Evolutionary conservation across 30 jellyfish, hydroid and myxozoan species (phyloP).

Genomic region (Morbakka virulenta): DNA sequence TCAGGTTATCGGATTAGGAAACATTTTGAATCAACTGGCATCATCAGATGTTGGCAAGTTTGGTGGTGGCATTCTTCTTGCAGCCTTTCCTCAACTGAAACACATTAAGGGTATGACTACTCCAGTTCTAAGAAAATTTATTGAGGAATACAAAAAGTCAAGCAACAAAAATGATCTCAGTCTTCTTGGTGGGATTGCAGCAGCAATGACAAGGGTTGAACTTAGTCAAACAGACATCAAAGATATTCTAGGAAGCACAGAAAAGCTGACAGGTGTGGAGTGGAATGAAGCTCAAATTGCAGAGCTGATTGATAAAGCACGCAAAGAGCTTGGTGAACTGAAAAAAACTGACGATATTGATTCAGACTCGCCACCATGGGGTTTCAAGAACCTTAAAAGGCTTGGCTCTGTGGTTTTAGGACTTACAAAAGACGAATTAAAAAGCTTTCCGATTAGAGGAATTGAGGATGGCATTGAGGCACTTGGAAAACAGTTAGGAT

Average conservation of each 20-base stretch:
- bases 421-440: constrained; percentile 58
- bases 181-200: constrained; percentile 64
- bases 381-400: constrained; percentile 53
- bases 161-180: constrained; percentile 55
- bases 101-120: constrained; percentile 46
- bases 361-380: constrained; percentile 76
- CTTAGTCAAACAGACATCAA: constrained; percentile 49
- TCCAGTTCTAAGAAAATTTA: constrained; percentile 65
- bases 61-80: constrained; percentile 47
- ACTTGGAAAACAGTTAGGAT: constrained; percentile 77
- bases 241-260: constrained; percentile 54
- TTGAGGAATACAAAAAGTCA: constrained; percentile 60
- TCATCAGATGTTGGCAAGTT: constrained; percentile 71
- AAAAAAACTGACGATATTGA: constrained; percentile 46
- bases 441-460: constrained; percentile 69
- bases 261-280: constrained; percentile 56
- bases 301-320: constrained; percentile 68
- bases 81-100: constrained; percentile 72
- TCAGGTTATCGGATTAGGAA: constrained; percentile 48
- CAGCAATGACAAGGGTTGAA: constrained; percentile 75
- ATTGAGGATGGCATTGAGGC: constrained; percentile 66
- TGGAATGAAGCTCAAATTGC: constrained; percentile 91
- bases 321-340: constrained; percentile 62
- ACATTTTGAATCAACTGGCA: constrained; percentile 44
- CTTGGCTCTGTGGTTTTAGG: constrained; percentile 75